Percentiles rank a stretch among this genome's conserved stretches.
Conservation (phyloP, 2,888 invertebrate genomes). For the Synergus itoensis region DNA sequence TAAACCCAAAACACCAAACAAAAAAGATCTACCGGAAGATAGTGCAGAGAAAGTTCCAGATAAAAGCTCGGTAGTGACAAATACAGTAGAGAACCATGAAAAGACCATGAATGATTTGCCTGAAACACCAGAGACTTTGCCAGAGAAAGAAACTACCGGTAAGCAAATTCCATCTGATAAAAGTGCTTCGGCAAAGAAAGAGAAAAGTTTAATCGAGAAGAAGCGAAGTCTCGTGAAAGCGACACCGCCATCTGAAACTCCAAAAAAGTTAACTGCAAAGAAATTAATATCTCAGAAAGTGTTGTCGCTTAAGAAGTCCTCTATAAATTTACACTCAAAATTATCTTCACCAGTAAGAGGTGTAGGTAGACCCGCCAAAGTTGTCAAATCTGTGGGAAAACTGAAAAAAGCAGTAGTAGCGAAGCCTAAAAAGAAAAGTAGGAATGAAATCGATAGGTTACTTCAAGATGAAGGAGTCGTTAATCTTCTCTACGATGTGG, state of each 20-base stretch:
- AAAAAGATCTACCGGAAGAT: not conserved
- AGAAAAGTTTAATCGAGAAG: not conserved
- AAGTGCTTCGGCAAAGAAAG: not conserved
- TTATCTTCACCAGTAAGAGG: constrained; percentile 50
- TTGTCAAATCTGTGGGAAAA: constrained; percentile 29
- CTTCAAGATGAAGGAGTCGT: constrained; percentile 93
- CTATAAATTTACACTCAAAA: constrained; percentile 51
- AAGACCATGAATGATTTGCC: not conserved
- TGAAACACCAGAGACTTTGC: not conserved
- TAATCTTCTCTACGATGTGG: constrained; percentile 90
- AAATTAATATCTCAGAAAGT: not conserved
- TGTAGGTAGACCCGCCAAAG: constrained; percentile 49
- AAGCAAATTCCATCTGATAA: not conserved
- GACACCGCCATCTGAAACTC: not conserved
- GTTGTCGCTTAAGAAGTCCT: constrained; percentile 46
- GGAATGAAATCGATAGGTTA: constrained; percentile 87
- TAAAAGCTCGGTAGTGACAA: not conserved
- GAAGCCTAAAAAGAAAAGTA: constrained; percentile 79
- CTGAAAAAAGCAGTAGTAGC: not conserved
- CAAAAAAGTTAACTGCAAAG: not conserved
- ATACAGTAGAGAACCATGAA: not conserved
- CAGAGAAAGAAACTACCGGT: not conserved
- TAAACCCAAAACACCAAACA: constrained; percentile 55
- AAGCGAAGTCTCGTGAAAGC: not conserved
- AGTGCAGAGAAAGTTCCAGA: not conserved